Conservation (phyloP, 1,140 invertebrate genomes). For the Drosophila busckii region DNA sequence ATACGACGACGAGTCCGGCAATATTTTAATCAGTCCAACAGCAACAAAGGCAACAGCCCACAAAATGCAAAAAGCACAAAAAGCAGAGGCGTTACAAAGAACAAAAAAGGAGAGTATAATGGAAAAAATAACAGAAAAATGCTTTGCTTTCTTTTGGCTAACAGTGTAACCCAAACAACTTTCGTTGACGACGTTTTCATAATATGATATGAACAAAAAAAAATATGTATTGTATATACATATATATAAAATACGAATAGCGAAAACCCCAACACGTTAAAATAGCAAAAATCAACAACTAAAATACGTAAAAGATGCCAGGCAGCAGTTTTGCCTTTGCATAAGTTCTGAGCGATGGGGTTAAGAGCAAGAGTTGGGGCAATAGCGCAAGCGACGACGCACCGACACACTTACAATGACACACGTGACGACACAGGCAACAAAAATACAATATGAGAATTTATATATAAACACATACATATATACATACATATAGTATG, state of each 20-base stretch:
- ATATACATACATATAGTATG: slow-evolving; percentile 2
- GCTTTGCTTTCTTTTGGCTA: slow-evolving; percentile 22
- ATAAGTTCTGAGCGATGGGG: slow-evolving; percentile 28
- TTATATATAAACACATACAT: slow-evolving; percentile 27
- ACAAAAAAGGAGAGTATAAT: too few species aligned
- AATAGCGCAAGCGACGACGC: too few species aligned
- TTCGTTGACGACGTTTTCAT: slow-evolving; percentile 24
- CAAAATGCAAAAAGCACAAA: slow-evolving; percentile 22
- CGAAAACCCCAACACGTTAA: slow-evolving; percentile 32
- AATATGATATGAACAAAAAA: slow-evolving; percentile 23
- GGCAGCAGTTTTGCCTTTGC: slow-evolving; percentile 42
- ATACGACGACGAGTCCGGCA: too few species aligned
- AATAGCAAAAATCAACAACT: slow-evolving; percentile 58
- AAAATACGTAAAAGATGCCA: slow-evolving; percentile 60
- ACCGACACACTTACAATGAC: slow-evolving; percentile 18
- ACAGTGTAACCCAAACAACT: slow-evolving; percentile 17
- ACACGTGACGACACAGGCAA: slow-evolving; percentile 56
- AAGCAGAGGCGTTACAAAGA: slow-evolving; percentile 25
- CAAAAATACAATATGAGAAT: slow-evolving; percentile 33
- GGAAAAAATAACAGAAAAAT: slow-evolving; percentile 25
- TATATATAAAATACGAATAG: slow-evolving; percentile 23
- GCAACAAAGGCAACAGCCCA: background rate
- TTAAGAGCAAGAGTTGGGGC: background rate
- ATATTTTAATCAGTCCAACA: slow-evolving; percentile 59
- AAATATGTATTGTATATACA: slow-evolving; percentile 29